Evolutionary conservation across 2,888 invertebrate species (phyloP), one percentile per base, ranked within the genome.

Genomic region (Lampropteryx suffumata): DNA sequence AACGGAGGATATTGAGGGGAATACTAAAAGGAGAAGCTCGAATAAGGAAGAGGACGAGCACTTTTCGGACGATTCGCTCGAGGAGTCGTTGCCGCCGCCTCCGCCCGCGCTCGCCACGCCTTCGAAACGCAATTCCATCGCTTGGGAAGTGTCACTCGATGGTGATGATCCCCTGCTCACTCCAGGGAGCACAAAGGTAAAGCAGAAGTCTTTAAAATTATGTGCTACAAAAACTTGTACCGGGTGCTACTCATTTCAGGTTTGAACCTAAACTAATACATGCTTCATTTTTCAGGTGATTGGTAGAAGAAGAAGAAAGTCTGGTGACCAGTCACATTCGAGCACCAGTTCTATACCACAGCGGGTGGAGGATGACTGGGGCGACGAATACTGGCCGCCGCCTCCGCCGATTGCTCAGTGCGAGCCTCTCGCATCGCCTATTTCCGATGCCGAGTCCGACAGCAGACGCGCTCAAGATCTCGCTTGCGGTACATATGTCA

Each of bases 81-180:
- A 96, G 80, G 95, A 95, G 73, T 91, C 93, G 68, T 90, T 94
- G 62, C 94, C 94, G 30, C 94, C 94, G 34, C 94, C 92, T 57
- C 91, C 91, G 62, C 92, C 92, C 28, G 82, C 88, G 49, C 82
- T 79, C 62, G 80, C 81, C 52, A 92, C 92, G 59, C 92, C 92
- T 65, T 93, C 93, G 73, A 95, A 95, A 87, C 92, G 95, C 68
- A 94, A 94, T 74, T 95, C 96, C 75, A 95, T 96, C 64, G 96
- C 96, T 57, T 96, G 96, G 96, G 96, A 96, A 91, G 96, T 96
- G 58, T 94, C 96, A 57, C 91, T 96, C 67, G 94, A 94, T 75
- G 94, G 93, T 76, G 91, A 91, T 71, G 94, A 94, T 76, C 92
- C 94, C 50, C 89, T 94, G 33, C 91, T 94, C 55, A 94, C 94